Percentiles rank a stretch among this genome's conserved stretches.
Conservation (phyloP, 2,113 vertebrate genomes). For the Delphinus delphis region DNA sequence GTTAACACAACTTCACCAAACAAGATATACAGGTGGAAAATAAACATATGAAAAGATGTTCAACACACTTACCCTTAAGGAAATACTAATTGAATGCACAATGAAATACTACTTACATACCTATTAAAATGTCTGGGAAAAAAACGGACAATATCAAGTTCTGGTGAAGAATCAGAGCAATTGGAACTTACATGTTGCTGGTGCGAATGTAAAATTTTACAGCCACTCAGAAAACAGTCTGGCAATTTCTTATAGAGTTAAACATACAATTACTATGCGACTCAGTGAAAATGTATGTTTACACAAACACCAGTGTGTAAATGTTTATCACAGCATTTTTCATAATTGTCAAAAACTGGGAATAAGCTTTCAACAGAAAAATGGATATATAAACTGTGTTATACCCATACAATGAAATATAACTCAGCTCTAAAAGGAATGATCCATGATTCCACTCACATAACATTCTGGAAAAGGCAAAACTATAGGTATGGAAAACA, state of each 20-base stretch:
- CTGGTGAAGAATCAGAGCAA: background rate
- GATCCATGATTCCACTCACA: background rate
- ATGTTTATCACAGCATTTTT: background rate
- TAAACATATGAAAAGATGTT: background rate
- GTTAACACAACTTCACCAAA: background rate
- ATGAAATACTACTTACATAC: background rate
- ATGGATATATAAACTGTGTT: background rate
- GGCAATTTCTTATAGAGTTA: background rate
- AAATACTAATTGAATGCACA: background rate
- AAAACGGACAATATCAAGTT: background rate
- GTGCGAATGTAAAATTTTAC: background rate
- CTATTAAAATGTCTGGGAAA: background rate
- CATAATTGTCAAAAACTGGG: background rate
- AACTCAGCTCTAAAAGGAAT: background rate
- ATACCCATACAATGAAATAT: background rate
- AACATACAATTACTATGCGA: background rate
- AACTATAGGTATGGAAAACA: background rate
- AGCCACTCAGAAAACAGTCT: background rate
- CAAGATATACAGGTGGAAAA: background rate
- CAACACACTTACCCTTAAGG: background rate
- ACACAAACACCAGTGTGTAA: background rate
- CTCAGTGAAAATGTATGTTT: background rate
- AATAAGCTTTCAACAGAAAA: background rate
- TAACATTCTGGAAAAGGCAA: background rate
- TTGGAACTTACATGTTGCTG: background rate